Conservation (phyloP, 1,140 invertebrate genomes). For the Delia radicum region DNA sequence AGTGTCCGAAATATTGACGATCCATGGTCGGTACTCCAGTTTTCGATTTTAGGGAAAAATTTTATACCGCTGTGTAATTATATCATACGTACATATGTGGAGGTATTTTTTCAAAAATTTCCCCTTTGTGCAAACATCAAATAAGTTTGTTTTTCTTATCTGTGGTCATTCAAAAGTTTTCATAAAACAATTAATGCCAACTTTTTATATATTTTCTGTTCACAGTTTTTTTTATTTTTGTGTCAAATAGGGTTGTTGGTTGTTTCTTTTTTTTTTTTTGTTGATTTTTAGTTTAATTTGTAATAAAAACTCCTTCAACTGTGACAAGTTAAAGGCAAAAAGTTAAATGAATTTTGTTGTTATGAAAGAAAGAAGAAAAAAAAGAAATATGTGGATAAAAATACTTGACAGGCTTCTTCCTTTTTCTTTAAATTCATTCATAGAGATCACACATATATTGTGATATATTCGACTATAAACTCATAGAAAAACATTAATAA, state of each 20-base stretch:
- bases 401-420: constrained; percentile 12
- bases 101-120: too few species aligned
- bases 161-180: neutral
- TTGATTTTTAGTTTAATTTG: neutral
- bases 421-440: neutral
- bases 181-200: constrained; percentile 7
- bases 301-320: constrained; percentile 8
- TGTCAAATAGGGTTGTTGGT: neutral
- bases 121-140: too few species aligned
- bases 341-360: constrained; percentile 13
- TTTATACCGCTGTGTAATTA: too few species aligned
- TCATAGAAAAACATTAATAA: too few species aligned
- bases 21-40: too few species aligned
- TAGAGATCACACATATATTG: neutral
- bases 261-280: neutral
- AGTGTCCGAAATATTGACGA: too few species aligned
- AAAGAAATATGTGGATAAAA: neutral
- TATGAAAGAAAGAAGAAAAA: neutral
- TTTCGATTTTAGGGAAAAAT: too few species aligned
- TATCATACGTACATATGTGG: too few species aligned
- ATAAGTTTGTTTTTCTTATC: too few species aligned
- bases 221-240: neutral
- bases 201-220: too few species aligned
- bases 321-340: constrained; percentile 15
- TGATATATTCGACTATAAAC: too few species aligned